Evolutionary conservation across 2,113 vertebrate genomes (phyloP), one percentile per base, ranked within the genome.

Genomic region (Arothron firmamentum): DNA sequence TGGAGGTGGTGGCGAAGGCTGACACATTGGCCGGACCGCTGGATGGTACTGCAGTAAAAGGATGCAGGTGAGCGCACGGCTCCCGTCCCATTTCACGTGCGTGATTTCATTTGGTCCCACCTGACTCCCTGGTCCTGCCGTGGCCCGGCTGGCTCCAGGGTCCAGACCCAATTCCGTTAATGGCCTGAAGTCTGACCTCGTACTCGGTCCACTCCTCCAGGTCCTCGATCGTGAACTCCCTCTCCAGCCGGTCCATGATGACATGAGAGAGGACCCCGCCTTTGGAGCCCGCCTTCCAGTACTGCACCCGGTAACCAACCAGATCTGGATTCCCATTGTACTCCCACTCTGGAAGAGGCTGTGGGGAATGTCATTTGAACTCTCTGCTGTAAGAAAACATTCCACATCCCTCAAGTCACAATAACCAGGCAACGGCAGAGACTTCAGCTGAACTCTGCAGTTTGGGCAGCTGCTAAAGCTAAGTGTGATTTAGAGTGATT

Each of bases 161-260:
- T 47, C 97, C 96, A 0, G 92, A 80, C 1, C 97, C 95, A 1
- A 98, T 95, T 59, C 94, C 92, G 0, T 99, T 99, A 88, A 98
- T 89, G 43, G 96, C 94, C 77, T 98, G 96, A 61, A 98, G 91
- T 78, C 93, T 93, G 62, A 98, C 93, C 3, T 92, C 91, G 57
- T 98, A 98, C 83, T 97, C 94, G 0, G 89, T 94, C 97, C 97
- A 99, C 85, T 98, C 96, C 87, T 99, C 95, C 83, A 99, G 90
- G 81, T 98, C 96, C 79, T 99, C 97, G 2, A 99, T 93, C 57
- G 95, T 98, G 85, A 92, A 95, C 18, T 97, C 96, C 2, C 96
- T 82, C 81, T 98, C 95, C 81, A 92, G 89, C 0, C 97, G 94
- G 89, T 98, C 95, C 0, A 87, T 90, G 68, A 99, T 88, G 61